phyloP scores from a whole-genome alignment of 2,113 vertebrate genomes.

The Madoqua kirkii region DNA sequence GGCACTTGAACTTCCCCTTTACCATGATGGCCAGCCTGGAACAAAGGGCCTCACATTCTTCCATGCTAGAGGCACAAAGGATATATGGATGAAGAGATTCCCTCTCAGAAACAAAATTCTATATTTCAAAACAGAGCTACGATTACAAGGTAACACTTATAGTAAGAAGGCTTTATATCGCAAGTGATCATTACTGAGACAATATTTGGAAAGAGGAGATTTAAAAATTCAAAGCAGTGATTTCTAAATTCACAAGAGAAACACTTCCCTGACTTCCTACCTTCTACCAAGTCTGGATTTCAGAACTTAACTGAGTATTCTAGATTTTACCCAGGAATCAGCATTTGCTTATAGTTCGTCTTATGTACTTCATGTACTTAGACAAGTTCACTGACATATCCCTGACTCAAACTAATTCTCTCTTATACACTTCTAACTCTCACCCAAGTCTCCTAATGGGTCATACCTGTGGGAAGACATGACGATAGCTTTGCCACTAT shows the following conservation, averaged over 20 bases:
- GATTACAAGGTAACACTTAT: neutral
- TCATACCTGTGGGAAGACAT: constrained; percentile 96
- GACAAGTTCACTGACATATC: constrained; percentile 23
- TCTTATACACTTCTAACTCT: neutral
- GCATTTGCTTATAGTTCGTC: neutral
- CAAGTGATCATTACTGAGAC: neutral
- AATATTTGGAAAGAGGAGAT: neutral
- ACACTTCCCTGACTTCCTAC: neutral
- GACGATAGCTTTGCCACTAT: constrained; percentile 92
- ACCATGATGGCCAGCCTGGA: constrained; percentile 95
- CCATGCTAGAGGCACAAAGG: constrained; percentile 85
- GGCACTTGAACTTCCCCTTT: constrained; percentile 92
- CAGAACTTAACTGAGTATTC: neutral
- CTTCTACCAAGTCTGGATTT: neutral
- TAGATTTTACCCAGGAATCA: neutral
- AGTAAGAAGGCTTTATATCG: neutral
- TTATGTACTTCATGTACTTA: neutral
- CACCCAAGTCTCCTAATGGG: neutral
- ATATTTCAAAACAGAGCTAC: neutral
- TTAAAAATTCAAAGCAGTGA: neutral
- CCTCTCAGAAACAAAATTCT: neutral
- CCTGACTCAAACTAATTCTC: neutral
- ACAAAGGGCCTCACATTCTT: constrained; percentile 94
- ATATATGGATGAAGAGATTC: neutral
- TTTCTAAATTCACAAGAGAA: neutral